Base-by-base conservation (phyloP, 1,140 invertebrate genomes). In the Periplaneta americana region DNA sequence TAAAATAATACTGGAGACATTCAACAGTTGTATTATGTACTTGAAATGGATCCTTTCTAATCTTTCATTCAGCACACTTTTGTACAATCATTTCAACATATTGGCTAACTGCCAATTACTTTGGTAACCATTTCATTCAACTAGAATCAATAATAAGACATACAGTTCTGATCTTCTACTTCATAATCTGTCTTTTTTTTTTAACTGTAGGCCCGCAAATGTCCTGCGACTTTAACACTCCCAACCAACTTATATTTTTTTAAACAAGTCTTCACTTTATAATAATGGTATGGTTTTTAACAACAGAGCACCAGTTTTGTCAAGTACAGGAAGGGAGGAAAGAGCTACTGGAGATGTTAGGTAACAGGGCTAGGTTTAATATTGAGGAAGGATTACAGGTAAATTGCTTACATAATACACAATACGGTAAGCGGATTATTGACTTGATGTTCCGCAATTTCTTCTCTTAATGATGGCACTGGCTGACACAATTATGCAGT, bases 381-480 rank as follows among this genome's bases (percentile, higher is more conserved):
- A 5, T 31, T 22, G 36, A 34, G 76, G 34, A 78, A 66, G 48
- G 22, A 66, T 33, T 34, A 34, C 22, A 36, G 75, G 48, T 57
- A 39, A 34, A 66, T 13, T 80, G 48, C 48, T 80, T 80, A 80
- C 79, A 80, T 34, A 57, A 37, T 74, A 80, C 79, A 74, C 18
- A 74, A 80, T 80, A 37, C 35, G 37, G 36, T 74, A 80, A 37
- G 79, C n/a, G 66, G 39, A 74, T 48, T 78, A 35, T 22, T 78
- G 76, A 78, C 76, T 80, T 80, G 33, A 32, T n/a, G 32, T 28
- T 39, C 66, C 74, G 13, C 66, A 28, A 28, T 76, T 81, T 28
- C n/a, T 75, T 75, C 36, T 75, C 74, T n/a, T 17, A 34, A 48
- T 81, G 80, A 76, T 81, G 80, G 75, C 80, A 81, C 80, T 78